phyloP scores from a whole-genome alignment of 2,113 vertebrate species.

The Neofelis nebulosa region DNA sequence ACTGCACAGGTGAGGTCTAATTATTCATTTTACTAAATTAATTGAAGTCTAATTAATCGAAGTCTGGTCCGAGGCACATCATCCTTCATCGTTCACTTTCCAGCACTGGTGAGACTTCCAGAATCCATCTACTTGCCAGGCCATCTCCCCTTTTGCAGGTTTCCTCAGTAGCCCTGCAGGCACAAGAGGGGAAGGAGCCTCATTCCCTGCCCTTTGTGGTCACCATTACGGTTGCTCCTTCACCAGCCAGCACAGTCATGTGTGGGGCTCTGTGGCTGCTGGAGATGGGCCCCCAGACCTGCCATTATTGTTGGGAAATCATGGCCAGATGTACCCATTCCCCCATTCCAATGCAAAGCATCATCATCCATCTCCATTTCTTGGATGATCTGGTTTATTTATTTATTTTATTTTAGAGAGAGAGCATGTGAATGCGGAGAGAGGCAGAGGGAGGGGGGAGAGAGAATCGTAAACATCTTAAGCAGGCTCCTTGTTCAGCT shows the following conservation, averaged over 20 bases:
- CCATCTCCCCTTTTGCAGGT: too few species aligned
- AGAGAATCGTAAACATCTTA: too few species aligned
- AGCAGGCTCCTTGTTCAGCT: too few species aligned
- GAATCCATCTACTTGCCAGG: rapidly evolving
- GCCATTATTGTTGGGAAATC: neutral
- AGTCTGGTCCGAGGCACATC: neutral
- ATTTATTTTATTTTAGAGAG: too few species aligned
- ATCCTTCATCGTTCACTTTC: neutral
- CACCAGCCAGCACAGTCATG: rapidly evolving
- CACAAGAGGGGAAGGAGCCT: neutral
- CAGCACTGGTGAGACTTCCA: neutral
- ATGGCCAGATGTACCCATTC: neutral
- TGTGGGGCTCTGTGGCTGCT: neutral
- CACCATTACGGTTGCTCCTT: neutral
- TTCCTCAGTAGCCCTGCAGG: neutral
- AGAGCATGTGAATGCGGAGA: too few species aligned
- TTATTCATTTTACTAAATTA: neutral
- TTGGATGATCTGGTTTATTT: neutral
- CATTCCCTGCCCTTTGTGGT: neutral
- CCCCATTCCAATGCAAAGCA: rapidly evolving
- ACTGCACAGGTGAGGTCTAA: neutral
- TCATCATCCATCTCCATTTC: neutral
- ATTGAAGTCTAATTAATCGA: neutral
- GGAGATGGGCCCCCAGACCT: neutral
- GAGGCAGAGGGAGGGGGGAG: too few species aligned